Evolutionary conservation across 64 coral and sea anemone species (phyloP).

Genomic region (Platygyra sinensis): DNA sequence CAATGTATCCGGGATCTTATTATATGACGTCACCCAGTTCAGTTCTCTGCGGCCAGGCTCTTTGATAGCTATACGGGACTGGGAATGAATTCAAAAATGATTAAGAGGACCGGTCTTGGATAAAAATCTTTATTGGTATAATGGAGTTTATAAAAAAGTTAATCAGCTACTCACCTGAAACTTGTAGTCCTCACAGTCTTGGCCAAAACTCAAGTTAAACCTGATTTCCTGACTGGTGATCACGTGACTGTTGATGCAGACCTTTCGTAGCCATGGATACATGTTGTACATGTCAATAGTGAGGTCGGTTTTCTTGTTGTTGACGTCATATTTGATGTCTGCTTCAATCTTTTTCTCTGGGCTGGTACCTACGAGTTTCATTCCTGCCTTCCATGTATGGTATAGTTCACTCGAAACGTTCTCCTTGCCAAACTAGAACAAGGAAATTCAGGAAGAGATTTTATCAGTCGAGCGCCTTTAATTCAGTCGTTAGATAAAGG

Average conservation of each 20-base stretch:
- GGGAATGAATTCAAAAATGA: neutral
- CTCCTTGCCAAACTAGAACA: constrained; percentile 22
- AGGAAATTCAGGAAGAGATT: neutral
- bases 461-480: neutral
- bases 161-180: neutral
- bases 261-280: constrained; percentile 5
- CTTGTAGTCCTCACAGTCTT: neutral
- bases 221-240: neutral
- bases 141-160: no score
- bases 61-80: neutral
- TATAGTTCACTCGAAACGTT: neutral
- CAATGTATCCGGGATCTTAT: constrained; percentile 12
- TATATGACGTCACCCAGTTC: neutral
- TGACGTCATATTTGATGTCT: neutral
- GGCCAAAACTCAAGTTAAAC: constrained; percentile 4
- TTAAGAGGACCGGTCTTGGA: neutral
- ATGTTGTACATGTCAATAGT: constrained; percentile 16
- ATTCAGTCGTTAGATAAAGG: no score
- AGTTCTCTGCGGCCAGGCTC: constrained; percentile 16
- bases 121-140: no score
- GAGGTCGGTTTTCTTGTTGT: neutral
- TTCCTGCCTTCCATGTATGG: constrained; percentile 25
- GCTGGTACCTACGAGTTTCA: constrained; percentile 11
- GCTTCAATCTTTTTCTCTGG: constrained; percentile 33
- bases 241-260: constrained; percentile 24